These are phyloP conservation scores for Colossoma macropomum DNA, from an alignment of 2,113 vertebrate species.

Conservation along the genomic window DNA sequence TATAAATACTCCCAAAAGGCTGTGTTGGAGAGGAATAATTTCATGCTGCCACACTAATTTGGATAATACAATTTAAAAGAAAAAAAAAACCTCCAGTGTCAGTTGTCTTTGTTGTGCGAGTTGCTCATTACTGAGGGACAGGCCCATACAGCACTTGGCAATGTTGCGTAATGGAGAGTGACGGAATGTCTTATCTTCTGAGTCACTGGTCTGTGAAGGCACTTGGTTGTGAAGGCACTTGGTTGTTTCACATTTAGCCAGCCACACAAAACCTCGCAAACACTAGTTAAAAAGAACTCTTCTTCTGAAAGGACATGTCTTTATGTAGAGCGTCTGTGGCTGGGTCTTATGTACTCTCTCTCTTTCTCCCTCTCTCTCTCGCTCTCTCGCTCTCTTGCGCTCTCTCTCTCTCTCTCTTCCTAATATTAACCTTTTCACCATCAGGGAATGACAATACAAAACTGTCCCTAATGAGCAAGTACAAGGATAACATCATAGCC, in stretches of 20 bases:
- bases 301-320: constrained; percentile 13
- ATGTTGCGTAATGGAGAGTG: constrained; percentile 39
- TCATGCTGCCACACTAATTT: constrained; percentile 46
- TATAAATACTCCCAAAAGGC: constrained; percentile 38
- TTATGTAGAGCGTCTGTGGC: constrained; percentile 19
- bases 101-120: constrained; percentile 39
- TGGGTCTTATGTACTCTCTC: constrained; percentile 30
- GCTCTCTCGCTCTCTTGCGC: not conserved
- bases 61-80: constrained; percentile 32
- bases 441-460: constrained; percentile 94
- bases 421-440: constrained; percentile 59
- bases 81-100: constrained; percentile 36
- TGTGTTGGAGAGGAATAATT: constrained; percentile 20
- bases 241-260: not conserved
- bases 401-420: constrained; percentile 35
- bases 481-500: constrained; percentile 98
- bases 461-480: constrained; percentile 98
- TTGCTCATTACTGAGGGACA: constrained; percentile 22
- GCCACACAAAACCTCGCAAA: constrained; percentile 7
- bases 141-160: constrained; percentile 3
- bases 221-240: constrained; percentile 18
- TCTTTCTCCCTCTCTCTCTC: not conserved
- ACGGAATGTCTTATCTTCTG: constrained; percentile 18
- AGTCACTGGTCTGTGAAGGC: constrained; percentile 33
- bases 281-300: not conserved